Conservation (phyloP, 1,140 invertebrate species). For the Helicoverpa armigera region DNA sequence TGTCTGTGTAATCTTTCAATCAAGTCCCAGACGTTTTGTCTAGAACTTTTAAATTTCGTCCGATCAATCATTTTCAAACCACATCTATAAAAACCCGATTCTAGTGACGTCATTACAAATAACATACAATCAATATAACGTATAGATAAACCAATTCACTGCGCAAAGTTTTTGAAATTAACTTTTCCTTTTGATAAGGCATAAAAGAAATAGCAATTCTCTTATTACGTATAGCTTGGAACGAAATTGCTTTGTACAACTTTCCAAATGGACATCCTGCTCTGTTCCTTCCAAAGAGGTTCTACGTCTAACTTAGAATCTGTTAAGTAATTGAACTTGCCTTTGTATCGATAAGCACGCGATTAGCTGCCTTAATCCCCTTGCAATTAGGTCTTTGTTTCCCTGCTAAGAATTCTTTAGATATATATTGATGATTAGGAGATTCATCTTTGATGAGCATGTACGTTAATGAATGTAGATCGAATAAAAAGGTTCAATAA, state of each 20-base stretch:
- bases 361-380: slow-evolving; percentile 33
- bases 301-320: slow-evolving; percentile 50
- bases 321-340: slow-evolving; percentile 55
- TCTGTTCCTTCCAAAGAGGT: slow-evolving; percentile 47
- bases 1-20: neutral
- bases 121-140: slow-evolving; percentile 4
- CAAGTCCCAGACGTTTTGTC: neutral
- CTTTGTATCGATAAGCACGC: slow-evolving; percentile 47
- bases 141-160: neutral
- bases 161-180: slow-evolving; percentile 1
- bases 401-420: slow-evolving; percentile 1
- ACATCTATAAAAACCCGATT: slow-evolving; percentile 23
- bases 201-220: slow-evolving; percentile 24
- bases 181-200: slow-evolving; percentile 5
- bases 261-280: slow-evolving; percentile 53
- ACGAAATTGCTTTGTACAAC: slow-evolving; percentile 52
- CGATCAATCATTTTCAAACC: neutral
- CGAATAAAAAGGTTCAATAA: slow-evolving; percentile 37
- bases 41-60: neutral
- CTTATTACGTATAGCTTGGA: slow-evolving; percentile 36
- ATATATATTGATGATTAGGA: slow-evolving; percentile 44
- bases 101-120: slow-evolving; percentile 8
- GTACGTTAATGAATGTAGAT: slow-evolving; percentile 38
- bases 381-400: slow-evolving; percentile 33
- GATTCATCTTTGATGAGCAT: slow-evolving; percentile 44